Percentiles rank a stretch among this genome's conserved stretches.
phyloP scores from a whole-genome alignment of 2,797 vertebrate genomes.

The Enteromius trimaculatus region DNA sequence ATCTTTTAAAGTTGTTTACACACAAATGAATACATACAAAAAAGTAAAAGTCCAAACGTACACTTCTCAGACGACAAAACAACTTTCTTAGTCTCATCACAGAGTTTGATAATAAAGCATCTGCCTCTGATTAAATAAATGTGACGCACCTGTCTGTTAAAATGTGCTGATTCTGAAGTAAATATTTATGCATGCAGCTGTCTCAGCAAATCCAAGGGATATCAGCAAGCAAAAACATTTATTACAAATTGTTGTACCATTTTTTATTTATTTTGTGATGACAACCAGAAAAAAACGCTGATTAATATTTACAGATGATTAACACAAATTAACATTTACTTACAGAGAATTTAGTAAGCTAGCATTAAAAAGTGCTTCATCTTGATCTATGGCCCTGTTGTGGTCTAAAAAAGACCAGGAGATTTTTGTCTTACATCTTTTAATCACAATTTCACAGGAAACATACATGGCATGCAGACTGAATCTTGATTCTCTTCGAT shows the following conservation, averaged over 20 bases:
- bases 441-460: background rate
- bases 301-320: background rate
- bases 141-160: background rate
- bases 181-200: background rate
- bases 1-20: background rate
- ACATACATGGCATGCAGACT: background rate
- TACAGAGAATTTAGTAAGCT: background rate
- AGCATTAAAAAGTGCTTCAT: background rate
- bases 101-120: background rate
- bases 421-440: background rate
- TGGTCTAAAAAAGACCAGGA: background rate
- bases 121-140: slow-evolving; percentile 6
- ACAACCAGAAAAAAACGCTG: background rate
- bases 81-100: background rate
- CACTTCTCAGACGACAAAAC: background rate
- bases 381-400: background rate
- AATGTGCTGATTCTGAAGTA: background rate
- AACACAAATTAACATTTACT: background rate
- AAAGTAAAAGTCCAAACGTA: background rate
- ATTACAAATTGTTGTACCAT: background rate
- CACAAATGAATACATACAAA: background rate
- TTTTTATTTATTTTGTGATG: background rate
- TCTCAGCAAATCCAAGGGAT: background rate
- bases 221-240: background rate
- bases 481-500: background rate